phyloP scores from a whole-genome alignment of 1,140 invertebrate species.

The Phenacoccus solenopsis region DNA sequence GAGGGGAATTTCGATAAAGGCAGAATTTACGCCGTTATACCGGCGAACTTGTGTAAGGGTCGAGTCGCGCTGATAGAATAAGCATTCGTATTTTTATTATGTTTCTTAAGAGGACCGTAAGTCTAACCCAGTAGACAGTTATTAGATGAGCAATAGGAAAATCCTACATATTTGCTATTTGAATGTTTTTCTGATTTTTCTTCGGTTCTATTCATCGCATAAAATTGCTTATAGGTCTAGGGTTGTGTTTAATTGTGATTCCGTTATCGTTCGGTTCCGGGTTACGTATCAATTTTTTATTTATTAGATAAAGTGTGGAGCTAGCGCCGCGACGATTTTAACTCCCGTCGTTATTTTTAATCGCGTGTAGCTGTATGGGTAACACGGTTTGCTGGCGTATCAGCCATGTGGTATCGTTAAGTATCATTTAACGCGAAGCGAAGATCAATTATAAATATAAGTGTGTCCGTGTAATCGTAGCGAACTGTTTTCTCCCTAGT shows the following conservation, averaged over 20 bases:
- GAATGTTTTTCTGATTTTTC: background rate
- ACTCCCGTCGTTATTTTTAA: background rate
- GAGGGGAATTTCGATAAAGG: background rate
- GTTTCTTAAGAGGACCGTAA: background rate
- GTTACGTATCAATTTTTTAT: background rate
- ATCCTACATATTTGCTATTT: background rate
- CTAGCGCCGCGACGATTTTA: no score
- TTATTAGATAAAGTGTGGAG: background rate
- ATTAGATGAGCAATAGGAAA: background rate
- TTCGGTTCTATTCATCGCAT: background rate
- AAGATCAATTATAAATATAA: background rate
- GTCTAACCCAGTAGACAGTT: background rate
- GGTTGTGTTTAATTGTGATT: background rate
- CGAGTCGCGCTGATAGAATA: no score
- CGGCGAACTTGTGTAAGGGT: no score
- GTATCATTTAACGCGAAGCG: background rate
- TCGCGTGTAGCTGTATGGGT: background rate
- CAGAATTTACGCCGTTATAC: no score
- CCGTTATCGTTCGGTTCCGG: background rate
- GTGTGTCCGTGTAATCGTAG: background rate
- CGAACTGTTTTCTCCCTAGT: background rate
- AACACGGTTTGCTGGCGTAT: no score
- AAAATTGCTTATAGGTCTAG: background rate
- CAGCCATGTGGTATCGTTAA: background rate
- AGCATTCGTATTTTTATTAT: conserved; percentile 14